phyloP scores from a whole-genome alignment of 2,113 vertebrate species.

The Pachyramphus minor region DNA sequence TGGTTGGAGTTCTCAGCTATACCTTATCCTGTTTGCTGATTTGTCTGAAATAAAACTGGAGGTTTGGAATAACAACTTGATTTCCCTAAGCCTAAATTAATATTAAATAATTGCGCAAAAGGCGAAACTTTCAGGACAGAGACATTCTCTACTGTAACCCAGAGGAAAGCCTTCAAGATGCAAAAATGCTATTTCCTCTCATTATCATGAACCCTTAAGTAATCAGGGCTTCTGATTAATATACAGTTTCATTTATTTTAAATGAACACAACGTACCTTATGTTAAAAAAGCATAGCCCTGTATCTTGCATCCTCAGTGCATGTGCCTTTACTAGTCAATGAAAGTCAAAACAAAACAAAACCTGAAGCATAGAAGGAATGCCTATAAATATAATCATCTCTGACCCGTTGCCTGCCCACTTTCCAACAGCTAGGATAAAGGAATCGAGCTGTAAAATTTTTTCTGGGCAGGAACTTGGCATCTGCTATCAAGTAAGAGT shows the following conservation, averaged over 20 bases:
- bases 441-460: conserved; percentile 55
- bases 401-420: background rate
- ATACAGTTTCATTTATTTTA: background rate
- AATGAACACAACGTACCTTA: background rate
- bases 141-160: background rate
- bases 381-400: background rate
- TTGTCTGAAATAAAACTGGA: background rate
- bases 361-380: background rate
- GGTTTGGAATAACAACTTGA: background rate
- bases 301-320: background rate
- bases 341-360: background rate
- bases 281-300: background rate
- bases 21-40: background rate
- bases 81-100: background rate
- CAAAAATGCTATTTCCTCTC: background rate
- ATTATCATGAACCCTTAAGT: background rate
- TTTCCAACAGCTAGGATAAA: background rate
- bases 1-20: background rate
- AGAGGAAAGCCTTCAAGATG: background rate
- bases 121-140: background rate
- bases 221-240: background rate
- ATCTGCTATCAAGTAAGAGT: conserved; percentile 18
- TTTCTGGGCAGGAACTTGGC: conserved; percentile 25
- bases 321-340: background rate
- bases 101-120: background rate